phyloP scores from a whole-genome alignment of 2,888 invertebrate species.

The Athalia rosae region DNA sequence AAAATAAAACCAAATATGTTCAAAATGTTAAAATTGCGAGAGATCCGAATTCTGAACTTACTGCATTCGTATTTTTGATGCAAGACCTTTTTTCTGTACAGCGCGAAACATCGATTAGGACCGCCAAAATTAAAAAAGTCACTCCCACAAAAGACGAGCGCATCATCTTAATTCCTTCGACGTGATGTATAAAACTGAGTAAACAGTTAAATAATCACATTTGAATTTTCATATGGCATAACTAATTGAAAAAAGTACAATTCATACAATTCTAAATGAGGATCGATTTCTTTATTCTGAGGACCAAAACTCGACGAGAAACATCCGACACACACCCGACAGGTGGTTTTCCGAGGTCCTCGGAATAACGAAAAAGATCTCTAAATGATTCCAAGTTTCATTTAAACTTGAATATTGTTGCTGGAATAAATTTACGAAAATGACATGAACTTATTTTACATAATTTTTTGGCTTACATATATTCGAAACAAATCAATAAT shows the following conservation, averaged over 20 bases:
- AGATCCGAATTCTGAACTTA: slow-evolving; percentile 3
- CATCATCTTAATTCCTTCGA: slow-evolving; percentile 5
- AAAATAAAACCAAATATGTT: slow-evolving; percentile 7
- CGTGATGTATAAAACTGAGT: slow-evolving; percentile 10
- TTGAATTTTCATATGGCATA: no score
- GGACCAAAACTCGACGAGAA: no score
- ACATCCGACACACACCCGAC: no score
- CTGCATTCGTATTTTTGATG: slow-evolving; percentile 35
- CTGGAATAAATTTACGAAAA: no score
- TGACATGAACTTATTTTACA: neutral
- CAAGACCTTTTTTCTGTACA: slow-evolving; percentile 13
- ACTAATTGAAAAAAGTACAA: neutral
- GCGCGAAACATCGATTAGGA: slow-evolving; percentile 14
- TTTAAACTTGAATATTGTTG: no score
- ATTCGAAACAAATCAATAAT: neutral
- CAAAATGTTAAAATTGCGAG: neutral
- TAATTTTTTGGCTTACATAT: neutral
- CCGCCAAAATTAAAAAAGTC: slow-evolving; percentile 7
- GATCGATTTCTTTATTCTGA: no score
- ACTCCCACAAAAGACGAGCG: neutral
- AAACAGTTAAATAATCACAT: neutral
- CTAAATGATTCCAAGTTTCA: no score
- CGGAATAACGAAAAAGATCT: no score
- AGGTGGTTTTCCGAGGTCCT: no score
- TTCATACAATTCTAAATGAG: neutral